These are phyloP conservation scores for Ornithoptera priamus DNA, from an alignment of 2,888 invertebrate genomes.

Conservation along the genomic window DNA sequence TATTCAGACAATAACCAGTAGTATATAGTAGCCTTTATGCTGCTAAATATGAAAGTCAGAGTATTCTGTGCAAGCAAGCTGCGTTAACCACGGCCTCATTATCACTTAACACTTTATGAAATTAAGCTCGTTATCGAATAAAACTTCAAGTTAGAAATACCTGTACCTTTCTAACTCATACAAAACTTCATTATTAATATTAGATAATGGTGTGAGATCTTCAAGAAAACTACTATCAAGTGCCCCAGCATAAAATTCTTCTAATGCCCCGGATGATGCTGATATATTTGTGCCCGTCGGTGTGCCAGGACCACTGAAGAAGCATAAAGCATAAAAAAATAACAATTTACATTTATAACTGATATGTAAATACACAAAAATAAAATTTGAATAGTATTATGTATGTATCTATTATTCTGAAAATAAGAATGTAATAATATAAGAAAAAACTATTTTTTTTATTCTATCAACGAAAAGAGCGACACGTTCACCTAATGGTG, in stretches of 20 bases:
- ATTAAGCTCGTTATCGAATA: too few species aligned
- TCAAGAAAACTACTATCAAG: conserved; percentile 88
- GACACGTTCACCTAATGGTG: too few species aligned
- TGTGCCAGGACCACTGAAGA: conserved; percentile 51
- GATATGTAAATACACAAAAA: neutral
- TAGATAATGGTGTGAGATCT: conserved; percentile 71
- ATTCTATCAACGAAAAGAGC: too few species aligned
- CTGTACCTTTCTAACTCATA: conserved; percentile 65
- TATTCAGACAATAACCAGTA: too few species aligned
- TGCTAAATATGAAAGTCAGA: too few species aligned
- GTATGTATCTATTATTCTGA: neutral
- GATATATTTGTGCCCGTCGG: conserved; percentile 51
- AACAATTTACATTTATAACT: neutral
- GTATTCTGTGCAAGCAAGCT: too few species aligned
- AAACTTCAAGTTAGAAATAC: too few species aligned
- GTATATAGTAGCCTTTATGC: too few species aligned
- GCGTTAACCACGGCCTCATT: too few species aligned
- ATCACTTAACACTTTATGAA: too few species aligned
- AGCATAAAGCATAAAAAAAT: neutral
- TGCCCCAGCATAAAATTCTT: conserved; percentile 83
- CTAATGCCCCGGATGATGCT: conserved; percentile 82
- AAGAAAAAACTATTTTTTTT: too few species aligned
- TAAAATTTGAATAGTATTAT: neutral
- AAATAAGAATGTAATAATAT: too few species aligned
- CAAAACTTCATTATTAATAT: conserved; percentile 45